These are phyloP conservation scores for Zenarchopterus dispar DNA, from an alignment of 2,797 vertebrate species.

Conservation along the genomic window DNA sequence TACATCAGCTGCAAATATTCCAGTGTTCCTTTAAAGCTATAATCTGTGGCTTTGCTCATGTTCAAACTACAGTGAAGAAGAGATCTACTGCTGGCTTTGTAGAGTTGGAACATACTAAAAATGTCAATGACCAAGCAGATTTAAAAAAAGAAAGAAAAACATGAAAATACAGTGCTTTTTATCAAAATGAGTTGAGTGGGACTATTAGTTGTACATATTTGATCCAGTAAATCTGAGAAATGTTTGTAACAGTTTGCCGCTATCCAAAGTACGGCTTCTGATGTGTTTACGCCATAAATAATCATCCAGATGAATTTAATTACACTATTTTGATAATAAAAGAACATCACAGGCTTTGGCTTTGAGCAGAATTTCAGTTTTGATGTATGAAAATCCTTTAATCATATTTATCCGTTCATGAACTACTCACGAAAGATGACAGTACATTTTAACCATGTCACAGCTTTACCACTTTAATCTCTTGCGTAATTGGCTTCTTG, in stretches of 20 bases:
- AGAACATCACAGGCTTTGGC: neutral
- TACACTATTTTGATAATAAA: neutral
- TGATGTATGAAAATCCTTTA: neutral
- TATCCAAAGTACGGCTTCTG: neutral
- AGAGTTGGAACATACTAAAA: neutral
- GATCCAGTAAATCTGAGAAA: neutral
- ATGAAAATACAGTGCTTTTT: neutral
- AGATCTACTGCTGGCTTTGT: neutral
- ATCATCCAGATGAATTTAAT: neutral
- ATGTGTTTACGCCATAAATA: neutral
- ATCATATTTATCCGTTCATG: conserved; percentile 11
- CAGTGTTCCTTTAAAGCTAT: conserved; percentile 26
- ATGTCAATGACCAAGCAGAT: neutral
- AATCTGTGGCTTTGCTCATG: conserved; percentile 3
- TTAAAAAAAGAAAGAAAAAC: conserved; percentile 10
- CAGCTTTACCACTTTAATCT: conserved; percentile 12
- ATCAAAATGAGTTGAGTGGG: neutral
- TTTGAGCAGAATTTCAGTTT: conserved; percentile 48
- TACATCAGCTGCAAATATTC: conserved; percentile 33
- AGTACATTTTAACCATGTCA: neutral
- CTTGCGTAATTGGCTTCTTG: conserved; percentile 11
- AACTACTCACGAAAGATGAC: conserved; percentile 8
- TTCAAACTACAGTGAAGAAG: neutral
- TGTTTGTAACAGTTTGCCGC: conserved; percentile 1
- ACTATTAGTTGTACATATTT: conserved; percentile 4